phyloP scores from a whole-genome alignment of 2,797 vertebrate species.

The Lagocephalus sceleratus region DNA sequence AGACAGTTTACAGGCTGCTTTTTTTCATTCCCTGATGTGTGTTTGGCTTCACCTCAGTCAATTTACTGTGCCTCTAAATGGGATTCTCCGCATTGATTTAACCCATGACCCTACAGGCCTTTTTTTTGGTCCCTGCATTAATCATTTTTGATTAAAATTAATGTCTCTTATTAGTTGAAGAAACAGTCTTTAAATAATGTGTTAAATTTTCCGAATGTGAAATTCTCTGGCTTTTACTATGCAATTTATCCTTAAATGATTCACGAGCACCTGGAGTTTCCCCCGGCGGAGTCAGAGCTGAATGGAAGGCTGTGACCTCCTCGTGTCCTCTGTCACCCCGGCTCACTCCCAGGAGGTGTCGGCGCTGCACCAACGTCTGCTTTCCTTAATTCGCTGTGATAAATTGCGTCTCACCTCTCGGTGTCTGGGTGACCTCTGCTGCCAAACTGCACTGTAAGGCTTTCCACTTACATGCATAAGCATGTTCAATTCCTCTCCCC shows the following conservation, averaged over 20 bases:
- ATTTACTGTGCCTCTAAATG: background rate
- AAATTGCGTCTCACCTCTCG: conserved; percentile 40
- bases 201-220: background rate
- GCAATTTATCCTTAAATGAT: background rate
- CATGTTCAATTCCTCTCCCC: conserved; percentile 9
- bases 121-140: background rate
- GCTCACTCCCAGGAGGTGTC: conserved; percentile 27
- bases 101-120: background rate
- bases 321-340: conserved; percentile 36
- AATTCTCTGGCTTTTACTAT: no score
- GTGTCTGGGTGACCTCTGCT: conserved; percentile 36
- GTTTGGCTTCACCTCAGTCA: background rate
- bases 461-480: conserved; percentile 29
- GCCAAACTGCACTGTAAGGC: conserved; percentile 33
- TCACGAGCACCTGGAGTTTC: conserved; percentile 3
- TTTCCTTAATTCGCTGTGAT: conserved; percentile 47
- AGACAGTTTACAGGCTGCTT: no score
- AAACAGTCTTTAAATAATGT: no score
- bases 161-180: background rate
- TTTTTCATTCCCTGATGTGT: no score
- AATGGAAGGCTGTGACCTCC: conserved; percentile 42
- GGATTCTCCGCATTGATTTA: background rate
- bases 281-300: conserved; percentile 2
- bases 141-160: background rate
- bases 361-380: conserved; percentile 17